phyloP scores from a whole-genome alignment of 2,797 vertebrate species.

The Neosilurus mollespiculum region DNA sequence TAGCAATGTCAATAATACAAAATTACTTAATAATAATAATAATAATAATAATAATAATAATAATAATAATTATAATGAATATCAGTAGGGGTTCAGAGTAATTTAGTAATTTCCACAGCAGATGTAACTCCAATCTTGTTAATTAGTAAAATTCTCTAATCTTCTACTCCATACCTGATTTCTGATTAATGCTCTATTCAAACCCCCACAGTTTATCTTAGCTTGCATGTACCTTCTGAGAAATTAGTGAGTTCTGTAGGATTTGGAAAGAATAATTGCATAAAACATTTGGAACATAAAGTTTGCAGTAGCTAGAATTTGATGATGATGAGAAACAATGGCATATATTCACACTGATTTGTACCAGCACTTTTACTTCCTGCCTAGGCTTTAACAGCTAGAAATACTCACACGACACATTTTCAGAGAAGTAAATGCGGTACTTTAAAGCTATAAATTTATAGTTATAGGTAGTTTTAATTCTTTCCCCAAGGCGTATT shows the following conservation, averaged over 20 bases:
- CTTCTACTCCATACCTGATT: neutral
- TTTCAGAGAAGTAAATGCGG: neutral
- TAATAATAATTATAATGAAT: neutral
- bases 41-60: neutral
- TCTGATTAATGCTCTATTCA: neutral
- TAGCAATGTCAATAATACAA: no score
- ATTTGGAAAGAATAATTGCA: neutral
- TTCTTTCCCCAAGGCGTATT: neutral
- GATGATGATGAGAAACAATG: neutral
- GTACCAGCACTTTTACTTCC: slow-evolving; percentile 1
- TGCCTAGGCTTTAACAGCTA: neutral
- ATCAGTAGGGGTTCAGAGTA: neutral
- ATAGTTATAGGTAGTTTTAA: neutral
- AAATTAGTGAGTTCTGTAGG: neutral
- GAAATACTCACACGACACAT: neutral
- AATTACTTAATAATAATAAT: neutral
- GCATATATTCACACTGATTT: slow-evolving; percentile 11
- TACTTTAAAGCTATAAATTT: neutral
- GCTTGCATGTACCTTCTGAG: neutral
- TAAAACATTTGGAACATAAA: neutral
- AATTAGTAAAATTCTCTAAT: neutral
- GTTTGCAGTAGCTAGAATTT: neutral
- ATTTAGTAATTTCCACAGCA: neutral
- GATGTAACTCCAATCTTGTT: no score
- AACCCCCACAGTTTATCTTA: neutral